Evolutionary conservation across 2,797 vertebrate genomes (phyloP), one percentile per base, ranked within the genome.

Genomic region (Acrocephalus scirpaceus): DNA sequence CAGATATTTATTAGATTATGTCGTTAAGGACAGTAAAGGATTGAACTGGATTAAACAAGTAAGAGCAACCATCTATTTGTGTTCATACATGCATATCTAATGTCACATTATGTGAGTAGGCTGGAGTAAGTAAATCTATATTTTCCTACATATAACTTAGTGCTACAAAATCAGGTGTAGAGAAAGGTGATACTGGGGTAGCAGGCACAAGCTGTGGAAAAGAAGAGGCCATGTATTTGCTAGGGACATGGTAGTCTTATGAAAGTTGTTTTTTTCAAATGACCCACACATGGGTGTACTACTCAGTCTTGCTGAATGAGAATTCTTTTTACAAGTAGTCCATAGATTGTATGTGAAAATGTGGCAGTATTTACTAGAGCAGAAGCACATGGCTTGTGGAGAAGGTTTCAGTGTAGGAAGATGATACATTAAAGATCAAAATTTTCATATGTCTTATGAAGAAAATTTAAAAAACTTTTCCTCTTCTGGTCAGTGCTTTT

Each of bases 71-170:
- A 34, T 72, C 9, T 45, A 57, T 15, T 25, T 82, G 16, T 57
- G 21, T 53, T 88, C 44, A 3, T 44, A 40, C 0, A 0, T 6
- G 9, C 32, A 10, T 4, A 4, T 78, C 25, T 54, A 67, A 74
- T 15, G 4, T 73, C 50, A 34, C 0, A 0, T n/a, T 82, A n/a
- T 16, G 1, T 10, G n/a, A 65, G 11, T 64, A 65, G 61, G 9
- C 45, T 50, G 36, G 15, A 88, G n/a, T 58, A 66, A 73, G 20
- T 48, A 87, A 73, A 87, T 60, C n/a, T 36, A 0, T 42, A 21
- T 90, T 95, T 77, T 91, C 30, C 16, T 50, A 3, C 11, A 4
- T 50, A 7, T 50, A 70, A 53, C 14, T 50, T n/a, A 16, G 3
- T 50, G 29, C 38, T 50, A n/a, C 23, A 71, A 77, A 80, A 61